Evolutionary conservation across 2,113 vertebrate genomes (phyloP).

Genomic region (Archocentrus centrarchus): DNA sequence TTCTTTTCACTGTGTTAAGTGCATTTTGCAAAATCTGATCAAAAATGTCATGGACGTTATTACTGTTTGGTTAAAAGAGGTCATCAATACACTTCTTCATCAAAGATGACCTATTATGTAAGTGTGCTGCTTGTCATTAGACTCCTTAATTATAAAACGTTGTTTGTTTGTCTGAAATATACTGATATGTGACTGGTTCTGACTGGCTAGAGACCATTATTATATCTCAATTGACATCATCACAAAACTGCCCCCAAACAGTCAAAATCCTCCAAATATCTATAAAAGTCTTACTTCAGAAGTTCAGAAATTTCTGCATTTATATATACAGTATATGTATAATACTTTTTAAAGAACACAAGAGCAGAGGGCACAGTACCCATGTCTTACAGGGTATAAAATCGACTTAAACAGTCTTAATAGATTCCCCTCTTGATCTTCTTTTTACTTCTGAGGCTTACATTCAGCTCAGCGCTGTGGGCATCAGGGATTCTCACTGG

Average conservation of each 20-base stretch:
- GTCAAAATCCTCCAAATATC: neutral
- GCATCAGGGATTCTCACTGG: slow-evolving; percentile 32
- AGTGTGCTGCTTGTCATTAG: neutral
- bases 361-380: slow-evolving; percentile 23
- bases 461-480: slow-evolving; percentile 36
- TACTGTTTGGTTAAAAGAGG: neutral
- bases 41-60: neutral
- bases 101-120: neutral
- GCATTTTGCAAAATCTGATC: neutral
- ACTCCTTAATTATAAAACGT: neutral
- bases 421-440: slow-evolving; percentile 45
- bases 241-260: neutral
- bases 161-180: neutral
- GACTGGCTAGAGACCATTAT: neutral
- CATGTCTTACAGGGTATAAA: slow-evolving; percentile 29
- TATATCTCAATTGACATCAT: neutral
- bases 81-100: neutral
- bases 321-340: neutral
- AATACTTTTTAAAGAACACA: neutral
- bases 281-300: neutral
- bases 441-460: slow-evolving; percentile 33
- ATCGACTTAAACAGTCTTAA: slow-evolving; percentile 32
- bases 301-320: neutral
- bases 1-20: neutral
- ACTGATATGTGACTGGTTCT: neutral